A percentile compares a stretch with the other conserved stretches of the same genome.
Evolutionary conservation across 2,888 invertebrate genomes (phyloP).

Genomic region (Byasa hedistus): DNA sequence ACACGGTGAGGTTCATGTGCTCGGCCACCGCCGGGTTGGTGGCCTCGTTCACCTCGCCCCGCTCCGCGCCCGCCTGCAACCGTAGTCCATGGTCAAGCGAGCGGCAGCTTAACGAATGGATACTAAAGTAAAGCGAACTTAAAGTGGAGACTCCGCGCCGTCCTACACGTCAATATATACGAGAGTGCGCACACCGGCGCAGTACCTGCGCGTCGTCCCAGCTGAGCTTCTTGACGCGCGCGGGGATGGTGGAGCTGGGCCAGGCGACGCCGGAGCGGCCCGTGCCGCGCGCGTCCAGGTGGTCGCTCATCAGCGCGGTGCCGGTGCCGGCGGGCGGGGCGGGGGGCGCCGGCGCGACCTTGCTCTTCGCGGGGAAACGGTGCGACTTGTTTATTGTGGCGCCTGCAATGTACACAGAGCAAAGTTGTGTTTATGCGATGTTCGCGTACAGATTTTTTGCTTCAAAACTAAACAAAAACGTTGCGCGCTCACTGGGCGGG

Average conservation of each 20-base stretch:
- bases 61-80: constrained; percentile 57
- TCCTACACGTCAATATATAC: too few species aligned
- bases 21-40: constrained; percentile 70
- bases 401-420: neutral
- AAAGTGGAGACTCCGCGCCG: too few species aligned
- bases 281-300: constrained; percentile 53
- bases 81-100: neutral
- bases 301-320: constrained; percentile 65
- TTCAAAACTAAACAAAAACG: too few species aligned
- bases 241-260: constrained; percentile 84
- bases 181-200: too few species aligned
- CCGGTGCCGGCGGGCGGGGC: constrained; percentile 43
- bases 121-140: too few species aligned
- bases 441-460: too few species aligned
- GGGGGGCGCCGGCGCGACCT: constrained; percentile 62
- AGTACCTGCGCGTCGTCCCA: constrained; percentile 82
- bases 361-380: constrained; percentile 49
- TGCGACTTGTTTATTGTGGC: constrained; percentile 35
- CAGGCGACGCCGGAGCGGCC: constrained; percentile 79
- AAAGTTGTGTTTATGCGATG: too few species aligned
- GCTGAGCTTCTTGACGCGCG: constrained; percentile 87
- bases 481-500: constrained; percentile 34
- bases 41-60: constrained; percentile 54
- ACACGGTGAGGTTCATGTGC: constrained; percentile 85
- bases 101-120: neutral